These are phyloP conservation scores for Cydia amplana DNA, from an alignment of 1,140 invertebrate genomes.

Conservation along the genomic window DNA sequence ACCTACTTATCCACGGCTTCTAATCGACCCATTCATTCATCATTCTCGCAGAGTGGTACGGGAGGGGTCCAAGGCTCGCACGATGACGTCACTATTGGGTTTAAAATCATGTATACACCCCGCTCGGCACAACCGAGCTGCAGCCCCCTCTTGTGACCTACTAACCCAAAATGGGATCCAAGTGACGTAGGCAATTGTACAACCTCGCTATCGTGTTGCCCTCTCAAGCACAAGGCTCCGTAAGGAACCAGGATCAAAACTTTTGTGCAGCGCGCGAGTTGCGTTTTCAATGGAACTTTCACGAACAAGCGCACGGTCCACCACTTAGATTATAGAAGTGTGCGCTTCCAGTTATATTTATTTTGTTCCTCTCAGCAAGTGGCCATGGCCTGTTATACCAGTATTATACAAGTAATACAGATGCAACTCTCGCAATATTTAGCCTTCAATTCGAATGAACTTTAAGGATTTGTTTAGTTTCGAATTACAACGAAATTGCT, in stretches of 20 bases:
- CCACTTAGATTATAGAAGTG: constrained; percentile 14
- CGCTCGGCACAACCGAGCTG: constrained; percentile 51
- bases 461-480: not conserved
- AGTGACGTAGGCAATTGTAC: constrained; percentile 72
- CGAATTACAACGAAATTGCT: not conserved
- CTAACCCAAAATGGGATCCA: constrained; percentile 69
- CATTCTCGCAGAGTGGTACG: constrained; percentile 51
- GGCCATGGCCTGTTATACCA: constrained; percentile 25
- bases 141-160: constrained; percentile 71
- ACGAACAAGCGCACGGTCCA: constrained; percentile 24
- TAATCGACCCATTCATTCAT: constrained; percentile 73
- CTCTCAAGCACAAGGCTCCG: not conserved
- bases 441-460: not conserved
- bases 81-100: constrained; percentile 66
- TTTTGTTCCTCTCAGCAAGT: constrained; percentile 12
- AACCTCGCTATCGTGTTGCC: constrained; percentile 46
- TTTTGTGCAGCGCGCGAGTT: constrained; percentile 39
- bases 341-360: constrained; percentile 27
- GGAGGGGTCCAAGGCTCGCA: constrained; percentile 60
- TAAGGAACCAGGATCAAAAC: constrained; percentile 39
- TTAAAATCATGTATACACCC: constrained; percentile 61
- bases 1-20: constrained; percentile 53
- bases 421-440: not conserved
- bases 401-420: not conserved
- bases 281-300: constrained; percentile 68